These are phyloP conservation scores for Umimayanthus kanabou DNA, from an alignment of 92 coral and sea anemone genomes.

Conservation along the genomic window DNA sequence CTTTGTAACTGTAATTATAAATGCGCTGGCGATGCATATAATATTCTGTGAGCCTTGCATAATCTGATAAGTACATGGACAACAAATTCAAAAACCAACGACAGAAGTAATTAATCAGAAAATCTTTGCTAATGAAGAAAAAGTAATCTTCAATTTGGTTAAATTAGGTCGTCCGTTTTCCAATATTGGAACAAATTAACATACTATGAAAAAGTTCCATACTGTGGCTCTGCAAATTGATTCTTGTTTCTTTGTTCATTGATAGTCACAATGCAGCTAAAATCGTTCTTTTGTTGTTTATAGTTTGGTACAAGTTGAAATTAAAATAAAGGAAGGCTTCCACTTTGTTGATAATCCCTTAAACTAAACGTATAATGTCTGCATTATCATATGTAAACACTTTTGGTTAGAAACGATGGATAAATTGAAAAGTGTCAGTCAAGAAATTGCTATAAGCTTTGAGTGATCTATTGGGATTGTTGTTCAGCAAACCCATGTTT, in stretches of 20 bases:
- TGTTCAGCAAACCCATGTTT: neutral
- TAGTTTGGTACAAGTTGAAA: neutral
- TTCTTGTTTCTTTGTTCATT: neutral
- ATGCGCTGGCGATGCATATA: neutral
- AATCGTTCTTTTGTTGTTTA: neutral
- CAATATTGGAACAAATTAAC: neutral
- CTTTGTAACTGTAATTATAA: neutral
- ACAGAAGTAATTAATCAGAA: too few relatives aligned
- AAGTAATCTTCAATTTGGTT: neutral
- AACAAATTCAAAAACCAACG: neutral
- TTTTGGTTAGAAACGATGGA: neutral
- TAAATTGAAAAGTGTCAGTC: constrained; percentile 12
- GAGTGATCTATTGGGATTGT: neutral
- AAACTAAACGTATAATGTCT: neutral
- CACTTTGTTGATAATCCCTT: neutral
- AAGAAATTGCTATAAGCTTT: neutral
- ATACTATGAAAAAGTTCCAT: too few relatives aligned
- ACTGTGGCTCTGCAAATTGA: neutral
- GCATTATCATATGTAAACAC: constrained; percentile 33
- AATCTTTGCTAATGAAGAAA: neutral
- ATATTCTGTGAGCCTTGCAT: neutral
- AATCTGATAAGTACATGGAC: neutral
- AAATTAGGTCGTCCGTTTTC: neutral
- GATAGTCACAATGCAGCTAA: neutral
- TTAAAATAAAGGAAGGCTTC: neutral